phyloP scores from a whole-genome alignment of 2,888 invertebrate genomes.

The Apamea sordens region DNA sequence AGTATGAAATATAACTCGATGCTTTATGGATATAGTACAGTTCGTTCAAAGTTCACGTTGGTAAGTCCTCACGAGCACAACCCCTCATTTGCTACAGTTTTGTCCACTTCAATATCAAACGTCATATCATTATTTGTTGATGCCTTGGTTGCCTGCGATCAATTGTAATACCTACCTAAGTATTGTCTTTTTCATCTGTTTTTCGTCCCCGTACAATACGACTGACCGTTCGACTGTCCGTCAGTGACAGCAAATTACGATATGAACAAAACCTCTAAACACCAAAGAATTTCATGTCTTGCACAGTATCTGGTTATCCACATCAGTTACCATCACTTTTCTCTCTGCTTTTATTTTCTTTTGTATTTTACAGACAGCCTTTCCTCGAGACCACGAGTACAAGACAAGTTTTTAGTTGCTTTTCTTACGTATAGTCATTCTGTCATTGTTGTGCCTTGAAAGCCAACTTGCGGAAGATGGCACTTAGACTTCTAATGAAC shows the following conservation, averaged over 20 bases:
- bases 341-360: not conserved
- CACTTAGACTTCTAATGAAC: constrained; percentile 75
- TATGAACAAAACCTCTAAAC: not conserved
- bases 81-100: not conserved
- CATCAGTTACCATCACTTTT: not conserved
- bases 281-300: not conserved
- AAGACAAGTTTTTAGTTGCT: not conserved
- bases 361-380: not conserved
- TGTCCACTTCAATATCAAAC: not conserved
- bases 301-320: not conserved
- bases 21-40: constrained; percentile 2
- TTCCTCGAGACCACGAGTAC: not conserved
- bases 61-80: not conserved
- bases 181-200: not conserved
- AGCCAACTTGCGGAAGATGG: constrained; percentile 72
- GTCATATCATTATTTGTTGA: not conserved
- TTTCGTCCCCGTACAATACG: not conserved
- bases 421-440: not conserved
- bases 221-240: not conserved
- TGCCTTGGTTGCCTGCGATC: not conserved
- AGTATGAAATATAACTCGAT: not conserved
- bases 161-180: not conserved
- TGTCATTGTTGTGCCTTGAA: constrained; percentile 23
- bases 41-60: not conserved
- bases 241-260: not conserved